These are phyloP conservation scores for Neoniphon sammara DNA, from an alignment of 2,797 vertebrate genomes.

Conservation along the genomic window DNA sequence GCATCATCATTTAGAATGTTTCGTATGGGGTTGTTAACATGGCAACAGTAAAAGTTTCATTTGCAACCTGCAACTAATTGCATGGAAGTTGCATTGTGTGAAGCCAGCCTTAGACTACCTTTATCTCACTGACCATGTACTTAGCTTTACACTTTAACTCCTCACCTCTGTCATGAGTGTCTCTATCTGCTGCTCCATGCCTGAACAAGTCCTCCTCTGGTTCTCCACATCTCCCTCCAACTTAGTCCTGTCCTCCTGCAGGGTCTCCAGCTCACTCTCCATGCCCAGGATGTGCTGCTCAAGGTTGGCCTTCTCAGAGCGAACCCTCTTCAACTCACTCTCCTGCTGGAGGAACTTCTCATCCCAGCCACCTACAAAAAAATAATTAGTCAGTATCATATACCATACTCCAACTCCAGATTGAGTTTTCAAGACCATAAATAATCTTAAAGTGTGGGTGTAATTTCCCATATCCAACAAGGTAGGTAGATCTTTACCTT, in stretches of 20 bases:
- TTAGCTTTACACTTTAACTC: neutral
- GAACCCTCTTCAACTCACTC: constrained; percentile 80
- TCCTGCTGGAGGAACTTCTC: constrained; percentile 84
- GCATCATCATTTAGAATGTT: too few relatives aligned
- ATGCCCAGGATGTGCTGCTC: constrained; percentile 81
- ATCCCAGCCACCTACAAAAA: constrained; percentile 75
- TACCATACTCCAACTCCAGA: neutral
- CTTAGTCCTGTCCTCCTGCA: constrained; percentile 79
- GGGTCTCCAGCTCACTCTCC: constrained; percentile 81
- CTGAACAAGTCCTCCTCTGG: constrained; percentile 75
- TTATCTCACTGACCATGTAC: neutral
- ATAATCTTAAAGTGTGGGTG: neutral
- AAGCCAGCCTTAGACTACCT: neutral
- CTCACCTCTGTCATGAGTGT: constrained; percentile 78
- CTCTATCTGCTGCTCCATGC: constrained; percentile 83
- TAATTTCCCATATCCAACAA: neutral
- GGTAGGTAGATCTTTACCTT: constrained; percentile 57
- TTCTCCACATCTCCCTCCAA: constrained; percentile 82
- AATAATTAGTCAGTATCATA: neutral
- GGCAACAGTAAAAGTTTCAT: too few relatives aligned
- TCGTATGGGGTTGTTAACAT: too few relatives aligned
- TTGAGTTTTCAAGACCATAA: neutral
- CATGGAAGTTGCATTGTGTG: too few relatives aligned
- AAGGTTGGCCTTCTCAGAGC: constrained; percentile 84
- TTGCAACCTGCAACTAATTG: too few relatives aligned